phyloP scores from a whole-genome alignment of 2,797 vertebrate genomes.

The Poeciliopsis turneri region DNA sequence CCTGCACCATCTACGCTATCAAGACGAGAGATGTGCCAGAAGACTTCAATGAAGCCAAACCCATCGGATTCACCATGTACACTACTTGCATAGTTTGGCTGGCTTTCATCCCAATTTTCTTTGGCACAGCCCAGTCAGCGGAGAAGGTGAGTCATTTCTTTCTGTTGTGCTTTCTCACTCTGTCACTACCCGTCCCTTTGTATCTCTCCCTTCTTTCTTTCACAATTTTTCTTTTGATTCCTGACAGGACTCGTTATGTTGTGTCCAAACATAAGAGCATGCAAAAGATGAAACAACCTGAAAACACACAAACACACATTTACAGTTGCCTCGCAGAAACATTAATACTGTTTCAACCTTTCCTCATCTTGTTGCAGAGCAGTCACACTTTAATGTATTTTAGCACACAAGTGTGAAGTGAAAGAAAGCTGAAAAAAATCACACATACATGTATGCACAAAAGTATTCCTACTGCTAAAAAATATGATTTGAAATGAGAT shows the following conservation, averaged over 20 bases:
- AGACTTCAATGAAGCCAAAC: constrained; percentile 99
- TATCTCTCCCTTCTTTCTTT: constrained; percentile 45
- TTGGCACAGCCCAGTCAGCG: constrained; percentile 98
- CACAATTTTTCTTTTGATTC: constrained; percentile 47
- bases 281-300: constrained; percentile 33
- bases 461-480: not conserved
- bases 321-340: not conserved
- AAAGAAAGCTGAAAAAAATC: not conserved
- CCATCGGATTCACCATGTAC: constrained; percentile 99
- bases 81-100: constrained; percentile 99
- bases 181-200: constrained; percentile 46
- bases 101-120: constrained; percentile 99
- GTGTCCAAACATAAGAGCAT: constrained; percentile 56
- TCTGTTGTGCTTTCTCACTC: constrained; percentile 23
- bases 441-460: not conserved
- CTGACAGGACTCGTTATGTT: constrained; percentile 59
- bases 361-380: not conserved
- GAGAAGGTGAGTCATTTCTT: constrained; percentile 91
- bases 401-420: not conserved
- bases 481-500: not conserved
- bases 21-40: constrained; percentile 99
- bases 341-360: not conserved
- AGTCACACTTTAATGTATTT: not conserved
- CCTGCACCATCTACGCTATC: constrained; percentile 99
- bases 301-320: constrained; percentile 14